Evolutionary conservation across 2,797 vertebrate species (phyloP).

Genomic region (Lates japonicus): DNA sequence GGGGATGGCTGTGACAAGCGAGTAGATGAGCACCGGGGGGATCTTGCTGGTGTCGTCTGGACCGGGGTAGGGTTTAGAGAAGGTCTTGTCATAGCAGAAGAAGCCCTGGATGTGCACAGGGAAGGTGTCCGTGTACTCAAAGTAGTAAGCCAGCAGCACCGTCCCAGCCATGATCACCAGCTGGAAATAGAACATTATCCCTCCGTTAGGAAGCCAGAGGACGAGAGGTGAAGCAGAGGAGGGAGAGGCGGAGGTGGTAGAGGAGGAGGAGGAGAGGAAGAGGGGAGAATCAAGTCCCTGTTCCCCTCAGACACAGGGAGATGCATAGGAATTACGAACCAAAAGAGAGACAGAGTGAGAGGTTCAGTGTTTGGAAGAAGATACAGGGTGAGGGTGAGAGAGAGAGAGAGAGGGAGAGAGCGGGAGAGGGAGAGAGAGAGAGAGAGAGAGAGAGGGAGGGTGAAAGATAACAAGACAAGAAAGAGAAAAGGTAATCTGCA

Average conservation of each 20-base stretch:
- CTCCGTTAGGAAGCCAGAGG: slow-evolving; percentile 66
- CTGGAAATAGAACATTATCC: slow-evolving; percentile 88
- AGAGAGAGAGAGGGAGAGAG: slow-evolving; percentile 21
- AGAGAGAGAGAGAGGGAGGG: slow-evolving; percentile 21
- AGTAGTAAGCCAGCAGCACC: slow-evolving; percentile 92
- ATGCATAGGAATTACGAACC: slow-evolving; percentile 65
- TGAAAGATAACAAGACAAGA: slow-evolving; percentile 25
- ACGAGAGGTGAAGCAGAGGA: slow-evolving; percentile 53
- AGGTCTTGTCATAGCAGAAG: slow-evolving; percentile 93
- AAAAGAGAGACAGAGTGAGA: slow-evolving; percentile 52
- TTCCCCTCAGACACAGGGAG: slow-evolving; percentile 61
- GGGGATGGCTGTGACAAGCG: slow-evolving; percentile 91
- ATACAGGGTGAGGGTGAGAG: slow-evolving; percentile 16
- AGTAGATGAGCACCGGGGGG: slow-evolving; percentile 91
- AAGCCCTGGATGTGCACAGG: slow-evolving; percentile 93
- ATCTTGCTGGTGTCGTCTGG: slow-evolving; percentile 90
- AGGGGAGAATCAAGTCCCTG: slow-evolving; percentile 63
- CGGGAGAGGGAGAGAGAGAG: slow-evolving; percentile 26
- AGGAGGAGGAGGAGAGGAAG: slow-evolving; percentile 55
- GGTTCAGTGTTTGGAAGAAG: slow-evolving; percentile 31
- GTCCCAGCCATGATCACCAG: slow-evolving; percentile 92
- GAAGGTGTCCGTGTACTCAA: slow-evolving; percentile 95
- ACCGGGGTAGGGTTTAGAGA: slow-evolving; percentile 92
- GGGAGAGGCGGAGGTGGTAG: slow-evolving; percentile 32
- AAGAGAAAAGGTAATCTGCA: slow-evolving; percentile 47